Base-by-base conservation (phyloP, 2,888 invertebrate species). In the Metellina segmentata region DNA sequence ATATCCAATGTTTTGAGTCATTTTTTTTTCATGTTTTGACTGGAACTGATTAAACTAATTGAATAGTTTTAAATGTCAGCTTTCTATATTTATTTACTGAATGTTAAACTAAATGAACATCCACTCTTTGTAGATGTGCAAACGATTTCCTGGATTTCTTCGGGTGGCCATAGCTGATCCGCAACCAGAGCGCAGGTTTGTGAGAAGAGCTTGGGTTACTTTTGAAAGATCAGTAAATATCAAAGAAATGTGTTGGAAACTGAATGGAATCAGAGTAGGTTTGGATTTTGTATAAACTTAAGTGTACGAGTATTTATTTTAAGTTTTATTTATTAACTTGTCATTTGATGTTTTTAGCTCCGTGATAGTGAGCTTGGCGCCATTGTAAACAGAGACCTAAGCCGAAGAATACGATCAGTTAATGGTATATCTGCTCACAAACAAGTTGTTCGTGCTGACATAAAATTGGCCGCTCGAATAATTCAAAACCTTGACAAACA, bases 171-270 rank as follows among this genome's bases (percentile, higher is more conserved):
- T 99, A 88, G 99, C 99, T 0, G 99, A 99, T 95, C 99, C 99
- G 0, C 96, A 98, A 94, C 98, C 98, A 0, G 99, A 99, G 94
- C 96, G 99, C 48, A 96, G 98, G 75, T 99, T 99, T 97, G 97
- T 98, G 95, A 97, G 99, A 16, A 96, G 99, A 81, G 99, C 99
- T 72, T 99, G 99, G 99, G 98, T 99, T 69, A 99, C 99, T 0
- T 99, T 99, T 95, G 97, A 98, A 93, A 96, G 99, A 34, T 97
- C 98, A 94, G 99, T 99, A 78, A 99, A 99, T 95, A 99, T 99
- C 93, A 99, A 99, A 95, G 99, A 99, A 95, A 99, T 99, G 93
- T 99, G 99, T 95, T 99, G 99, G 99, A 98, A 98, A 95, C 96
- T 99, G 74, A 99, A 99, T 95, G 99, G 98, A 94, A 98, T 98